Evolutionary conservation across 2,113 vertebrate species (phyloP), one percentile per base, ranked within the genome.

Genomic region (Trachemys scripta): DNA sequence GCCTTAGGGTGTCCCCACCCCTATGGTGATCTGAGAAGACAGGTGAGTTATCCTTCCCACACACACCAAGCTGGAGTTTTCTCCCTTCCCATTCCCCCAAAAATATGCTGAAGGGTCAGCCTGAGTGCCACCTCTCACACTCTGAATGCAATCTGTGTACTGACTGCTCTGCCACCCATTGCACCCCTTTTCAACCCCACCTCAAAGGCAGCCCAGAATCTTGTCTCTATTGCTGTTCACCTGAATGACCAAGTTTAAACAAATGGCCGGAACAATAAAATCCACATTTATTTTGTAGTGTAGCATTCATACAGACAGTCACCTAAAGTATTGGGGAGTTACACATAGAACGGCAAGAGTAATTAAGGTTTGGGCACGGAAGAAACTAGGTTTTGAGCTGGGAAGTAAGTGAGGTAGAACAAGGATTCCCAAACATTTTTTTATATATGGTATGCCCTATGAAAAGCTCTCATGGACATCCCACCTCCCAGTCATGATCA

Each of bases 361-460:
- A 47, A 50, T 38, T 69, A 84, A 82, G 57, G 47, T 83, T 24
- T 0, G 80, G 80, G 82, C 7, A 11, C 82, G 69, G 69, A 47
- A 82, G 53, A 84, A 95, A 80, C 87, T 90, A 2, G 0, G 24
- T 90, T 91, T 90, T 90, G 84, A 88, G 1, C 81, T 12, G 25
- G 88, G 51, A 72, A 49, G 79, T 93, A 80, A 8, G 80, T 45
- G 62, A 92, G 81, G 51, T 49, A 47, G 62, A 86, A 93, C 89
- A 92, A 62, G 85, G 25, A 54, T 84, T 96, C 86, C 93, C 49
- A 90, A 90, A 11, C 65, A 69, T 54, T 10, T 88, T 96, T 94
- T 94, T 92, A 91, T 10, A 24, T 83, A 83, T 86, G 53, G 59
- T 10, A 0, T 62, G 17, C 69, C 89, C 87, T 80, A 86, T 88